Evolutionary conservation across 2,113 vertebrate genomes (phyloP), one percentile per base, ranked within the genome.

Genomic region (Oreochromis spilurus): DNA sequence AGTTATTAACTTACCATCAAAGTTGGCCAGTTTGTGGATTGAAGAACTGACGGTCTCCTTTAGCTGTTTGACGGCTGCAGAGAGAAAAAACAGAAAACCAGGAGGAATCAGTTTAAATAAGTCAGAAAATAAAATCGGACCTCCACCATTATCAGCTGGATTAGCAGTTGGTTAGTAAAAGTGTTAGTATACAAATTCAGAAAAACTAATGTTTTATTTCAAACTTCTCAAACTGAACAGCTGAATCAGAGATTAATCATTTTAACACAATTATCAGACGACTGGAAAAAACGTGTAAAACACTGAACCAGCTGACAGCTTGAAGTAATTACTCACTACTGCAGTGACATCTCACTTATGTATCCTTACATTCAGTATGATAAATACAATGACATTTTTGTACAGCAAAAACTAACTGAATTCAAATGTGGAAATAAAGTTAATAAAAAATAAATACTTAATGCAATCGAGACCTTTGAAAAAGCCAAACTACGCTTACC

Each of bases 11-110:
- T 79, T 91, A 96, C 97, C 96, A 6, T 96, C 96, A 60, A 97
- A 96, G 92, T 95, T 96, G 70, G 96, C 91, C 58, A 97, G 93
- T 88, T 95, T 96, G 90, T 95, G 91, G 43, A 97, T 95, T 2
- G 97, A 95, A n/a, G 96, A 95, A 40, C 96, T 95, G 4, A 97
- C 94, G 0, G 93, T 95, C 43, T 95, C 96, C 89, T 97, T 97
- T 87, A 96, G 87, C 91, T 96, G 96, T 88, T 94, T 96, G 81
- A 97, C 96, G 0, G 96, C 96, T 97, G 93, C 84, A 72, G 43
- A 58, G 84, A 80, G 50, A 84, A 84, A 81, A 21, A n/a, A 75
- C 7, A 26, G 29, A 4, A 52, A n/a, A 34, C 38, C 34, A 26
- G n/a, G 2, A 13, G 4, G 36, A 36, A 19, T 40, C 21, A n/a